Conservation (phyloP, 2,797 vertebrate genomes). For the Hozukius guyotensis region DNA sequence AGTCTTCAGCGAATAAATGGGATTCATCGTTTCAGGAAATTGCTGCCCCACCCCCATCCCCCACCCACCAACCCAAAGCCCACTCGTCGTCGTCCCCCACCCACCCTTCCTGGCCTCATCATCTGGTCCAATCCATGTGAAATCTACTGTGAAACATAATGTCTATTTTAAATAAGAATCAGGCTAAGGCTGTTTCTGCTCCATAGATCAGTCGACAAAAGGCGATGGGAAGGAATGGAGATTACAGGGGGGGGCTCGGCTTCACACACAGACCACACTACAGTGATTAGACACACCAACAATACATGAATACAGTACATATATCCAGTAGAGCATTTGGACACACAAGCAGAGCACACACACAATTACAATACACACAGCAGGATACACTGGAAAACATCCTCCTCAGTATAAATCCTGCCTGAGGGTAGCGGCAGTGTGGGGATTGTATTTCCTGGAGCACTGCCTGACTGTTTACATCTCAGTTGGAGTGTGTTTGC, state of each 20-base stretch:
- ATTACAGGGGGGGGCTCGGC: constrained; percentile 47
- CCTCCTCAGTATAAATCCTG: constrained; percentile 74
- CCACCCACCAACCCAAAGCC: constrained; percentile 52
- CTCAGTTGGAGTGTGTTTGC: constrained; percentile 54
- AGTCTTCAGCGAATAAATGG: constrained; percentile 85
- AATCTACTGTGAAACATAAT: constrained; percentile 81
- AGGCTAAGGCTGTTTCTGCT: constrained; percentile 68
- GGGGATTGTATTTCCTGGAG: constrained; percentile 80
- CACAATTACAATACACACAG: constrained; percentile 32
- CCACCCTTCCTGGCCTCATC: constrained; percentile 63
- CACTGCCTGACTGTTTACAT: constrained; percentile 77
- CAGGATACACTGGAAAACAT: constrained; percentile 69
- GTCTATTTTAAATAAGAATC: constrained; percentile 79
- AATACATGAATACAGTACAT: constrained; percentile 55
- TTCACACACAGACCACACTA: constrained; percentile 31
- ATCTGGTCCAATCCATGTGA: constrained; percentile 78
- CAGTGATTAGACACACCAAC: constrained; percentile 60
- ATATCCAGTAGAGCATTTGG: constrained; percentile 47
- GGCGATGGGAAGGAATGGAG: constrained; percentile 41
- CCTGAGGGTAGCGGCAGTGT: constrained; percentile 71
- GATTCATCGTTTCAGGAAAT: constrained; percentile 87
- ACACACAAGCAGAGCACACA: constrained; percentile 22
- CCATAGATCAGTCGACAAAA: constrained; percentile 67
- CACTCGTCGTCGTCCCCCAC: constrained; percentile 16
- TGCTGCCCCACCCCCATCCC: constrained; percentile 74